Percentiles rank a stretch among this genome's conserved stretches.
Evolutionary conservation across 2,797 vertebrate genomes (phyloP).

Genomic region (Numenius phaeopus): DNA sequence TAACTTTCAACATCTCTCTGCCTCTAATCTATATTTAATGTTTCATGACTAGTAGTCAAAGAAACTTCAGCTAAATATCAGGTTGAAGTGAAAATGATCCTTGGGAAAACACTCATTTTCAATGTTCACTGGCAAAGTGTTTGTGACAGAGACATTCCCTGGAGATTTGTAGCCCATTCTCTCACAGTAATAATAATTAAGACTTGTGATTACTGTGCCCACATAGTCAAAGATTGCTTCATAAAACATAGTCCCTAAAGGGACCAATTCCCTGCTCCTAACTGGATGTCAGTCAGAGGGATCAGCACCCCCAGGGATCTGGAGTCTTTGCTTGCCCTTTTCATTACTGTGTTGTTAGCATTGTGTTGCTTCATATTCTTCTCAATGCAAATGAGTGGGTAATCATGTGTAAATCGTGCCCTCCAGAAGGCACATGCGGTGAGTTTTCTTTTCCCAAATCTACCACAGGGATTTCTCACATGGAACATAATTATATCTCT

Average conservation of each 20-base stretch:
- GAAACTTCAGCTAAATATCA: slow-evolving; percentile 83
- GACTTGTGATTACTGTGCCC: slow-evolving; percentile 84
- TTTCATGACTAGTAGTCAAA: slow-evolving; percentile 84
- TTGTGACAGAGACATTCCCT: slow-evolving; percentile 79
- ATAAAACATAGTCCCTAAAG: slow-evolving; percentile 78
- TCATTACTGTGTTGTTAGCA: slow-evolving; percentile 79
- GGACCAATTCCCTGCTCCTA: slow-evolving; percentile 73
- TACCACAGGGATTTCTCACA: slow-evolving; percentile 84
- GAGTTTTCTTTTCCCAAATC: slow-evolving; percentile 71
- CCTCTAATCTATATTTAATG: slow-evolving; percentile 87
- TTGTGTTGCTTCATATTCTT: slow-evolving; percentile 80
- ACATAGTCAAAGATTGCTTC: slow-evolving; percentile 86
- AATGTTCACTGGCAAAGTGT: slow-evolving; percentile 72
- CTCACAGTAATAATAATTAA: slow-evolving; percentile 86
- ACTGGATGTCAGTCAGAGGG: slow-evolving; percentile 83
- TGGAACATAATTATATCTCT: slow-evolving; percentile 84
- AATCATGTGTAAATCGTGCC: slow-evolving; percentile 83
- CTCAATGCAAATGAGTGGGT: slow-evolving; percentile 82
- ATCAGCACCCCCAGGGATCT: slow-evolving; percentile 77
- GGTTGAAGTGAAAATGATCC: slow-evolving; percentile 85
- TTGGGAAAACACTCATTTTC: slow-evolving; percentile 82
- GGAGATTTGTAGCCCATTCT: slow-evolving; percentile 82
- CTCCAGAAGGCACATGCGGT: slow-evolving; percentile 81
- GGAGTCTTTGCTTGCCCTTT: slow-evolving; percentile 79
- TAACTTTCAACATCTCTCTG: slow-evolving; percentile 85